phyloP scores from a whole-genome alignment of 92 coral and sea anemone species.

The Zoanthus gigantus region DNA sequence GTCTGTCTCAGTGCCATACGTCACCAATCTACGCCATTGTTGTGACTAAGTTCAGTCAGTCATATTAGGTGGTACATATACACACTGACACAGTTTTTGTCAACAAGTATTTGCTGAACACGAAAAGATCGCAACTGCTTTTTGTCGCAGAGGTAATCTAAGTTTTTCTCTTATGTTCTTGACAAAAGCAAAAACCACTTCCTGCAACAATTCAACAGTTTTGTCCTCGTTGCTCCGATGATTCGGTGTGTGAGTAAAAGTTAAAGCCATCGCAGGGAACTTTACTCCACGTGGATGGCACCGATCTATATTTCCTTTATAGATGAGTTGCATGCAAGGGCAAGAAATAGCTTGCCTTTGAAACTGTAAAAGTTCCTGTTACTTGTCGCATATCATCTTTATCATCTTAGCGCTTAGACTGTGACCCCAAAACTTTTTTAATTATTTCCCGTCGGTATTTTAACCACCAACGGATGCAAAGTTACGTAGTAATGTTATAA shows the following conservation, averaged over 20 bases:
- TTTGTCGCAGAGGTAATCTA: slow-evolving; percentile 4
- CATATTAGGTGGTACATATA: not conserved
- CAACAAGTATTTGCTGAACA: slow-evolving; percentile 17
- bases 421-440: no score
- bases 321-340: no score
- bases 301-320: not conserved
- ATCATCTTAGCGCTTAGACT: no score
- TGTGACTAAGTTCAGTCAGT: no score
- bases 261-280: not conserved
- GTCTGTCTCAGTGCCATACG: no score
- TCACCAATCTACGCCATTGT: no score
- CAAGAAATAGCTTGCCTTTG: no score
- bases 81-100: slow-evolving; percentile 8
- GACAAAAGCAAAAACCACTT: not conserved
- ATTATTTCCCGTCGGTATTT: no score
- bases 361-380: no score
- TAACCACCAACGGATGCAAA: no score
- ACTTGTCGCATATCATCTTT: no score
- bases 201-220: not conserved
- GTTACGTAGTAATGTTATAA: no score
- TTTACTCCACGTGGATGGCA: slow-evolving; percentile 12
- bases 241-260: slow-evolving; percentile 4
- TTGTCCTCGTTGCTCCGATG: not conserved
- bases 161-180: slow-evolving; percentile 18
- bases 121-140: slow-evolving; percentile 11